These are phyloP conservation scores for Druon quercuslanigerum DNA, from an alignment of 1,140 invertebrate species.

Conservation along the genomic window DNA sequence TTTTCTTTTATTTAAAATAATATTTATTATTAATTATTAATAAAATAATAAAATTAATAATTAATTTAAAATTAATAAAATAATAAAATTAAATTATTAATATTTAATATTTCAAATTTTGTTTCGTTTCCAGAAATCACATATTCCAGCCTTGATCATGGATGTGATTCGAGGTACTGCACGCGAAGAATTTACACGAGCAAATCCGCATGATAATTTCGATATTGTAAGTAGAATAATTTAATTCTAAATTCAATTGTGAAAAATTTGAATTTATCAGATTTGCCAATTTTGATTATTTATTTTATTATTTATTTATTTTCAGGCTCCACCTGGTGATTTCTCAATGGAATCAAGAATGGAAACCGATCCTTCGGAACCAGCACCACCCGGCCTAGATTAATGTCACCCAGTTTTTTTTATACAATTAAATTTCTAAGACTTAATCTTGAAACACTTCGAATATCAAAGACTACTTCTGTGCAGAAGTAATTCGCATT, in stretches of 20 bases:
- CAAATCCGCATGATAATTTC: constrained; percentile 68
- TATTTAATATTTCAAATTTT: constrained; percentile 33
- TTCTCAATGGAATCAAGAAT: constrained; percentile 67
- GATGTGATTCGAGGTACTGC: constrained; percentile 68
- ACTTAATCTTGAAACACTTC: not conserved
- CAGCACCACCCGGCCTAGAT: constrained; percentile 73
- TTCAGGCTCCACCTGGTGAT: constrained; percentile 66
- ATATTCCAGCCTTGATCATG: constrained; percentile 77
- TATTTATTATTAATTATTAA: too few relatives aligned
- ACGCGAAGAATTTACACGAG: constrained; percentile 63
- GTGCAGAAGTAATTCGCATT: not conserved
- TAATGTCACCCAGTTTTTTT: constrained; percentile 53
- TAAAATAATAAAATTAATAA: too few relatives aligned
- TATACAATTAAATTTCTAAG: constrained; percentile 5
- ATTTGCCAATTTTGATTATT: constrained; percentile 40
- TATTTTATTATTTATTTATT: constrained; percentile 31
- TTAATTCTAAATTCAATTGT: not conserved
- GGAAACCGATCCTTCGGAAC: constrained; percentile 69
- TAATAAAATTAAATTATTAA: not conserved
- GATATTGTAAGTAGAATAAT: constrained; percentile 69
- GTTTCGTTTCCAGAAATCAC: constrained; percentile 70
- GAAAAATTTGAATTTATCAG: constrained; percentile 14
- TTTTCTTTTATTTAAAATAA: too few relatives aligned
- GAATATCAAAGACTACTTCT: not conserved
- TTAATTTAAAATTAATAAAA: too few relatives aligned